phyloP scores from a whole-genome alignment of 2,888 invertebrate species.

The Carpatolechia fugitivella region DNA sequence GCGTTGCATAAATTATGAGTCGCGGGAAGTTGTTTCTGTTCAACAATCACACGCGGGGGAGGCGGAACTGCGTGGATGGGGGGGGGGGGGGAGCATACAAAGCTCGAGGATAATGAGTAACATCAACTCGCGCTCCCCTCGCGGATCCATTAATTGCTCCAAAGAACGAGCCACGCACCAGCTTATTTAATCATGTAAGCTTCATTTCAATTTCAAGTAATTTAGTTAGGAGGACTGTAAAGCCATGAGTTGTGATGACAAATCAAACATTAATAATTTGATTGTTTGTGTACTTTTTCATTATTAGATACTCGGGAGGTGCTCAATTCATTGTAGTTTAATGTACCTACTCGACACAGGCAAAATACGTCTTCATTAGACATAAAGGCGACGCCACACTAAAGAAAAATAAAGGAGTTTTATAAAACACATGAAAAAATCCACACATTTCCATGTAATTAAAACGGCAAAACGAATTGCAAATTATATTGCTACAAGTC shows the following conservation, averaged over 20 bases:
- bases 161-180: background rate
- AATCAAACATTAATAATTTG: background rate
- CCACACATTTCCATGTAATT: too few relatives aligned
- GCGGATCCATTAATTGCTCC: slow-evolving; percentile 5
- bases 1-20: slow-evolving; percentile 37
- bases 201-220: slow-evolving; percentile 3
- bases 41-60: background rate
- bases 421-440: too few relatives aligned
- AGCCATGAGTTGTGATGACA: background rate
- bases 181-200: slow-evolving; percentile 1
- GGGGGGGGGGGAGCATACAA: background rate
- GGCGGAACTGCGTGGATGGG: background rate
- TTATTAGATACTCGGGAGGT: too few relatives aligned
- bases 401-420: too few relatives aligned
- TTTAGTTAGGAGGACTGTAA: background rate
- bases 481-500: too few relatives aligned
- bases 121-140: background rate
- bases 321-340: too few relatives aligned
- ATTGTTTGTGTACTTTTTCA: too few relatives aligned
- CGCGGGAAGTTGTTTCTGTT: slow-evolving; percentile 12
- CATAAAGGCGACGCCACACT: too few relatives aligned
- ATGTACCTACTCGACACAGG: too few relatives aligned
- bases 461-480: too few relatives aligned
- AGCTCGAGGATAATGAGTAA: background rate
- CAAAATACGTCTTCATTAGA: too few relatives aligned